A percentile compares a stretch with the other conserved stretches of the same genome.
Evolutionary conservation across 2,888 invertebrate species (phyloP).

Genomic region (Eupithecia abbreviata): DNA sequence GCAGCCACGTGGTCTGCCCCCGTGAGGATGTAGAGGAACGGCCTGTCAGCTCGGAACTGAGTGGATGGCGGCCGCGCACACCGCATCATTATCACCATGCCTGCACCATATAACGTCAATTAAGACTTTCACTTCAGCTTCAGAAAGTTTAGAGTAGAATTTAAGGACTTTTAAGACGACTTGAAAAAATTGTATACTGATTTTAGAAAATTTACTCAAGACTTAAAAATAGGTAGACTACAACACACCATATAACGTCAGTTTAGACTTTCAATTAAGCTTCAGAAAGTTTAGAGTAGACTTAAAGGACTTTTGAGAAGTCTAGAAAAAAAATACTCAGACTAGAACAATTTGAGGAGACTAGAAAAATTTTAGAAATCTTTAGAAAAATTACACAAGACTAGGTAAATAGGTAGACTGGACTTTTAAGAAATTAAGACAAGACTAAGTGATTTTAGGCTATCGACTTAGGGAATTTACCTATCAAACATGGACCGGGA

Average conservation of each 20-base stretch:
- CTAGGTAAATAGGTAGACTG: background rate
- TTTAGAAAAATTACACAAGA: background rate
- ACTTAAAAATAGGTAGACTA: too few relatives aligned
- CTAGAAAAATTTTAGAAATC: background rate
- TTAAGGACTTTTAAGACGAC: background rate
- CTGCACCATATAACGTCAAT: constrained; percentile 57
- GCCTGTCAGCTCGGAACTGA: constrained; percentile 70
- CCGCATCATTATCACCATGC: constrained; percentile 75
- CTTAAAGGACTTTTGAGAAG: background rate
- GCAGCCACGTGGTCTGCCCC: constrained; percentile 54
- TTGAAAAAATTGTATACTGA: too few relatives aligned
- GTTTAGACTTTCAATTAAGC: too few relatives aligned
- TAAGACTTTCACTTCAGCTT: background rate
- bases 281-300: background rate
- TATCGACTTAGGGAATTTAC: background rate
- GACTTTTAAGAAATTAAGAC: background rate
- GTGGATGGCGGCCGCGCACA: constrained; percentile 59
- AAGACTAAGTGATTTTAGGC: background rate
- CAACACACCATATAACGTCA: too few relatives aligned
- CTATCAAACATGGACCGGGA: background rate
- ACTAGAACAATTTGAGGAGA: too few relatives aligned
- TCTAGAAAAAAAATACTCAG: too few relatives aligned
- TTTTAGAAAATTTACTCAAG: too few relatives aligned
- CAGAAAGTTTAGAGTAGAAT: background rate
- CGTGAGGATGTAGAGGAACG: constrained; percentile 70